Evolutionary conservation across 53 echinoderm and acorn worm species (phyloP).

Genomic region (Arbacia lixula): DNA sequence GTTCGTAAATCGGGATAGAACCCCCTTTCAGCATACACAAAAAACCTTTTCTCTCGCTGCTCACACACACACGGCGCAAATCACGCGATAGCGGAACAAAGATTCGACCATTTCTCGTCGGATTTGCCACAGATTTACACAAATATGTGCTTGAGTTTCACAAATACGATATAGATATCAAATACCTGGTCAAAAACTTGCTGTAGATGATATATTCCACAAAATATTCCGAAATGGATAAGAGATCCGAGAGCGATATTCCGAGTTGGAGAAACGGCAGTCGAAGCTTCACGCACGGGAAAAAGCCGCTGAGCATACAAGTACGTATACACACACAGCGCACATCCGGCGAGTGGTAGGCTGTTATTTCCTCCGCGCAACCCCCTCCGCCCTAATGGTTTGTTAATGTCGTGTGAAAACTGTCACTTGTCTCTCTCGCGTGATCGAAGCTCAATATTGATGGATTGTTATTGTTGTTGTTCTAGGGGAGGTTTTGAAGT

Average conservation of each 20-base stretch:
- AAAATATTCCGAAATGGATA: slow-evolving; percentile 45
- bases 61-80: slow-evolving; percentile 33
- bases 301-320: slow-evolving; percentile 33
- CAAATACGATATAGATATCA: neutral
- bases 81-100: slow-evolving; percentile 33
- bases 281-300: slow-evolving; percentile 11
- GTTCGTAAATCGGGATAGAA: too few species aligned
- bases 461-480: too few species aligned
- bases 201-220: slow-evolving; percentile 31
- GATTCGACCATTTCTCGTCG: slow-evolving; percentile 6
- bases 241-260: slow-evolving; percentile 2
- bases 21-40: neutral
- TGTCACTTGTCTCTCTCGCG: neutral
- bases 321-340: slow-evolving; percentile 34
- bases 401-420: slow-evolving; percentile 16
- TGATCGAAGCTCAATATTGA: too few species aligned
- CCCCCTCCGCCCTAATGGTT: slow-evolving; percentile 40
- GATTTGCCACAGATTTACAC: neutral
- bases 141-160: neutral
- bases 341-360: slow-evolving; percentile 45
- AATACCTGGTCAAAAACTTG: slow-evolving; percentile 28
- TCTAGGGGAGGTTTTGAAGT: too few species aligned
- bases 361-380: slow-evolving; percentile 45
- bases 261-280: neutral
- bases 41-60: neutral